These are phyloP conservation scores for Cygnus olor DNA, from an alignment of 2,797 vertebrate genomes.

Conservation along the genomic window DNA sequence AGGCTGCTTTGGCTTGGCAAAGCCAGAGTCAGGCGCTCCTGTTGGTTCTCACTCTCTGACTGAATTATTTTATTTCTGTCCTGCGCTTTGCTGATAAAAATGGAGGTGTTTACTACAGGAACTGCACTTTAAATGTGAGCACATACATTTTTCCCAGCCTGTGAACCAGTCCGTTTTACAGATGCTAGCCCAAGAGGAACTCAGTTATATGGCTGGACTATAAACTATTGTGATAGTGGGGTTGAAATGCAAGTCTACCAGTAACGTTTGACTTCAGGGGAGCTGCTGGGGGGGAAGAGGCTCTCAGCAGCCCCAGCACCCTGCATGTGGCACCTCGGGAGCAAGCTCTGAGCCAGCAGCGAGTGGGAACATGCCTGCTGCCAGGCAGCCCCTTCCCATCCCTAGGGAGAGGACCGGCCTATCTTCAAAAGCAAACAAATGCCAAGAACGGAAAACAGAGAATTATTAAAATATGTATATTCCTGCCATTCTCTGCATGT, in stretches of 20 bases:
- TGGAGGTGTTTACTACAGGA: neutral
- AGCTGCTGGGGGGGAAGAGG: neutral
- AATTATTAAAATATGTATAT: neutral
- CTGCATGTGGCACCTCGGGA: neutral
- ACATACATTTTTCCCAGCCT: accelerated
- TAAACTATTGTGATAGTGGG: neutral
- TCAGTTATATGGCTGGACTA: neutral
- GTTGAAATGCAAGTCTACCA: constrained; percentile 8
- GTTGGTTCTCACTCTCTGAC: neutral
- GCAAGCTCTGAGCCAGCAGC: neutral
- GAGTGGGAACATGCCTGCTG: neutral
- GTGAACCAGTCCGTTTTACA: neutral
- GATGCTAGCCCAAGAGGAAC: neutral
- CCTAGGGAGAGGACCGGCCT: neutral
- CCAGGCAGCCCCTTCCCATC: neutral
- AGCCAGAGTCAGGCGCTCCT: neutral
- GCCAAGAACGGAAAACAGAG: neutral
- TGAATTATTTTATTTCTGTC: neutral
- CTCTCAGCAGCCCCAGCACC: neutral
- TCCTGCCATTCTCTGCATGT: neutral
- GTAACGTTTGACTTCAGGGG: constrained; percentile 17
- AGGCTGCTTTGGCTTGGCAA: neutral
- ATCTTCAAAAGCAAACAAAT: constrained; percentile 39
- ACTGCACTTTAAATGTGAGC: neutral
- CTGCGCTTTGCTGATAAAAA: neutral